Conservation (phyloP, 30 jellyfish, hydroid and myxozoan species). For the Catostylus mosaicus region DNA sequence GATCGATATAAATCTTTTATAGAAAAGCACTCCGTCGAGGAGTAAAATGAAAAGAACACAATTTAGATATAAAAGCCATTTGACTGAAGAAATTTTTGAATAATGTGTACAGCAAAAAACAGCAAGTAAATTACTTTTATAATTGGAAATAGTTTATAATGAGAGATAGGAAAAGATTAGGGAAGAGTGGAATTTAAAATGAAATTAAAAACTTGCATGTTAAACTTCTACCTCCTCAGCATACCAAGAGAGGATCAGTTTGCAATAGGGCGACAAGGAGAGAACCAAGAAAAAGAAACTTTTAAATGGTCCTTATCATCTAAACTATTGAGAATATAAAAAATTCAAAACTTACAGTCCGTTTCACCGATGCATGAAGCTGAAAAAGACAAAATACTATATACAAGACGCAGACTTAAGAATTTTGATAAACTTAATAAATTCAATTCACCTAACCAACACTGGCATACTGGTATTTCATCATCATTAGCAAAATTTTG, state of each 20-base stretch:
- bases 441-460: background rate
- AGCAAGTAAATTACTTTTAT: too few relatives aligned
- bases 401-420: background rate
- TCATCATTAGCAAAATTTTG: background rate
- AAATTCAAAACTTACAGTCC: background rate
- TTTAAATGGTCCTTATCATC: background rate
- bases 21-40: too few relatives aligned
- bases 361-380: slow-evolving; percentile 9
- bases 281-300: background rate
- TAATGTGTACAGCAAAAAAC: too few relatives aligned
- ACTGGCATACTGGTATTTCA: background rate
- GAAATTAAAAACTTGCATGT: background rate
- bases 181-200: background rate
- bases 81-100: too few relatives aligned
- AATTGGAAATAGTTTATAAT: too few relatives aligned
- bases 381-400: background rate
- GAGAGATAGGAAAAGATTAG: background rate
- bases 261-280: background rate
- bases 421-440: background rate
- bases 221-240: background rate
- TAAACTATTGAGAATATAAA: background rate
- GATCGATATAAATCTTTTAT: too few relatives aligned
- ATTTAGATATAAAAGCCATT: too few relatives aligned
- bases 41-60: too few relatives aligned
- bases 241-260: background rate